Evolutionary conservation across 2,797 vertebrate species (phyloP).

Genomic region (Coranthus polyacanthus): DNA sequence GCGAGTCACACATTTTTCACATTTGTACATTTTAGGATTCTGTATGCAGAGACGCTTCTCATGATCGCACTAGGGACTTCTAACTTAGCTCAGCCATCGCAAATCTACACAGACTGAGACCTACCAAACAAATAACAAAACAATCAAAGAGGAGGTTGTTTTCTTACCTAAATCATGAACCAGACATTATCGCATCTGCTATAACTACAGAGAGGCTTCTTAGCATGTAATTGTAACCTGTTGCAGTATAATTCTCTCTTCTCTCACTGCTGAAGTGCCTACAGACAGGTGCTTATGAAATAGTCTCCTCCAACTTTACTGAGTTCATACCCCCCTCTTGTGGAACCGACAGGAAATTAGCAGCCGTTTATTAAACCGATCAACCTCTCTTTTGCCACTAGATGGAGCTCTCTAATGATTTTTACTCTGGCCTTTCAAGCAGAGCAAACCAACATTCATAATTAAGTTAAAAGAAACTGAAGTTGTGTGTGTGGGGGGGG

Average conservation of each 20-base stretch:
- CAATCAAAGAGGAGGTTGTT: not conserved
- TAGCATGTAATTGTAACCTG: not conserved
- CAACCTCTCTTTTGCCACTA: conserved; percentile 34
- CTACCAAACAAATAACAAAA: not conserved
- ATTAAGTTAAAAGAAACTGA: no score
- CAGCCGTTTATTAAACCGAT: not conserved
- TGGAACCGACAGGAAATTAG: conserved; percentile 47
- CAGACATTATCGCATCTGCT: not conserved
- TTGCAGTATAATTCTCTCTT: not conserved
- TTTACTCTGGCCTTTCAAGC: not conserved
- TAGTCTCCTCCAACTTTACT: not conserved
- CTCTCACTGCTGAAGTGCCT: not conserved
- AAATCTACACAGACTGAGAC: not conserved
- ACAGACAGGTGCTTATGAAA: not conserved
- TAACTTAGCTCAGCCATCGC: no score
- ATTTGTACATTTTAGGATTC: conserved; percentile 3
- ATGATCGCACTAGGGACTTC: not conserved
- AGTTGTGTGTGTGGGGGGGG: no score
- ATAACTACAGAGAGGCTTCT: not conserved
- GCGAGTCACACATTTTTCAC: conserved; percentile 5
- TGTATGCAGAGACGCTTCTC: not conserved
- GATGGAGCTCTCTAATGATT: conserved; percentile 44
- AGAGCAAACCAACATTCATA: no score
- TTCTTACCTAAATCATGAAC: not conserved
- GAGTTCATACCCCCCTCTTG: conserved; percentile 64